A percentile compares a stretch with the other conserved stretches of the same genome.
Evolutionary conservation across 1,140 invertebrate species (phyloP).

Genomic region (Drosophila orosa): DNA sequence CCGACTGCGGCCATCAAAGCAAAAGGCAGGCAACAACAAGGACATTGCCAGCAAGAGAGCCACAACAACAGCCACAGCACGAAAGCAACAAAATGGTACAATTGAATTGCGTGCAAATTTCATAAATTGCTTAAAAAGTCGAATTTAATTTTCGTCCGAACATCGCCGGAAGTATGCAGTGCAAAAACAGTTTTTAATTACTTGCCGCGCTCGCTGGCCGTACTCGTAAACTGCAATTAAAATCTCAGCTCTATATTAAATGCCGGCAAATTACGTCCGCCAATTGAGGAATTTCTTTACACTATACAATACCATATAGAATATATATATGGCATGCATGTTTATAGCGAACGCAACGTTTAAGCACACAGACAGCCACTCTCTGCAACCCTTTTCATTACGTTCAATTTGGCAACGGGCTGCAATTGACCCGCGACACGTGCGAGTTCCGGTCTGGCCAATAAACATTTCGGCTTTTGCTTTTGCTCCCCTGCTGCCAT

Average conservation of each 20-base stretch:
- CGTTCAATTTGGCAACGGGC: constrained; percentile 39
- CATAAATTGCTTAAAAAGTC: constrained; percentile 75
- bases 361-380: constrained; percentile 46
- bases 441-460: constrained; percentile 44
- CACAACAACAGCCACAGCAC: constrained; percentile 15
- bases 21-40: constrained; percentile 44
- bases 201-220: constrained; percentile 31
- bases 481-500: constrained; percentile 20
- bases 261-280: constrained; percentile 58
- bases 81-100: constrained; percentile 52
- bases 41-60: constrained; percentile 19
- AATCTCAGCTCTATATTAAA: constrained; percentile 67
- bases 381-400: constrained; percentile 35
- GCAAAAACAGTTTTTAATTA: constrained; percentile 66
- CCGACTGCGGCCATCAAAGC: constrained; percentile 58
- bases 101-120: constrained; percentile 79
- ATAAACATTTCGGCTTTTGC: constrained; percentile 63
- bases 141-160: constrained; percentile 61
- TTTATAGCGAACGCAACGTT: constrained; percentile 23
- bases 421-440: constrained; percentile 21
- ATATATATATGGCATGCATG: constrained; percentile 2
- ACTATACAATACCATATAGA: constrained; percentile 7
- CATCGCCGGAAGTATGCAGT: constrained; percentile 33
- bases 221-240: constrained; percentile 70
- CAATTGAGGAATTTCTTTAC: constrained; percentile 56